Evolutionary conservation across 2,113 vertebrate genomes (phyloP).

Genomic region (Sceloporus tristichus): DNA sequence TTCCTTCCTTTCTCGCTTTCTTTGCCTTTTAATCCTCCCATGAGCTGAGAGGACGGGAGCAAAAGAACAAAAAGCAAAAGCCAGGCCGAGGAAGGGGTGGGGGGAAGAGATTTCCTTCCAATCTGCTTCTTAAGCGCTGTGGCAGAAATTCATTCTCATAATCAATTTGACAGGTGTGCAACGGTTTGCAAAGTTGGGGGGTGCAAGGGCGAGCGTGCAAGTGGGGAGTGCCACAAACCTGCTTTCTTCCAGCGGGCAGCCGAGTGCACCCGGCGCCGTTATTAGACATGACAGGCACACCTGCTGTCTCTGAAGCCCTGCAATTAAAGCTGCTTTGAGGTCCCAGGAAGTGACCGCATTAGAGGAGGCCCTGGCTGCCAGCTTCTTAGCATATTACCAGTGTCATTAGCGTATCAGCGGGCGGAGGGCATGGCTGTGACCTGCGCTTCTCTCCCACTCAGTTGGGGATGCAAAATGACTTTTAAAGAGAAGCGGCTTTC

Average conservation of each 20-base stretch:
- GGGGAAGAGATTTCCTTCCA: constrained; percentile 74
- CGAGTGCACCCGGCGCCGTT: constrained; percentile 66
- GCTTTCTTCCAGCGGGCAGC: constrained; percentile 55
- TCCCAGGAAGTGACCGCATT: constrained; percentile 73
- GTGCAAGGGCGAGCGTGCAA: constrained; percentile 40
- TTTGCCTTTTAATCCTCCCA: constrained; percentile 64
- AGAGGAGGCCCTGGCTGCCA: constrained; percentile 64
- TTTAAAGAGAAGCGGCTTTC: constrained; percentile 67
- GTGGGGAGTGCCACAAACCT: constrained; percentile 48
- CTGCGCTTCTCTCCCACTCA: constrained; percentile 68
- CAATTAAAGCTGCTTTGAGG: constrained; percentile 79
- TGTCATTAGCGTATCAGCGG: constrained; percentile 74
- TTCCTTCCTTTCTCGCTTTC: neutral
- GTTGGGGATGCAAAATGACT: constrained; percentile 74
- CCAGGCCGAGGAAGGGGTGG: constrained; percentile 77
- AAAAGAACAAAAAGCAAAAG: constrained; percentile 47
- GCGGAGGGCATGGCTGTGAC: constrained; percentile 74
- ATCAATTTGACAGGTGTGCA: constrained; percentile 92
- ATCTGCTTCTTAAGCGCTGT: constrained; percentile 81
- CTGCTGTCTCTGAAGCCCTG: constrained; percentile 79
- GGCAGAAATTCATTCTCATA: constrained; percentile 89
- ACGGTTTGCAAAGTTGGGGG: constrained; percentile 73
- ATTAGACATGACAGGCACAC: constrained; percentile 89
- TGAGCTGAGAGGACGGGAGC: constrained; percentile 32
- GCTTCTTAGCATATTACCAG: constrained; percentile 76